Base-by-base conservation (phyloP, 2,888 invertebrate genomes). In the Aquatica leii region DNA sequence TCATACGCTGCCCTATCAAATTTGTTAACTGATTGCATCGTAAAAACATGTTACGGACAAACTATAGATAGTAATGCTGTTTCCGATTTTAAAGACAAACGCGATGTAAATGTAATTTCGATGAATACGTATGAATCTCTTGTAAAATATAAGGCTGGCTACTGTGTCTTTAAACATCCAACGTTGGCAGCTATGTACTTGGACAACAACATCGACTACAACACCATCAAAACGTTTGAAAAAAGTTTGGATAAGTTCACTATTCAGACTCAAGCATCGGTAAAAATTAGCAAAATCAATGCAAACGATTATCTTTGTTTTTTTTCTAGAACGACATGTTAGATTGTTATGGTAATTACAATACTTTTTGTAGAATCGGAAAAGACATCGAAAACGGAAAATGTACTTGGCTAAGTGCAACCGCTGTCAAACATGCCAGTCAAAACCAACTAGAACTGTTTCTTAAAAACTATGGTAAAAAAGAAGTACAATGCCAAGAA, bases 241-340 rank as follows among this genome's bases (percentile, higher is more conserved):
- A 6, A 46, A 1, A 46, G 17, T 1, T 18, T 46, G 17, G 17
- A 46, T 2, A 46, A 17, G 4, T 18, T 46, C 4, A 1, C 5
- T 20, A 11, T 20, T 14, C 8, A 18, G 2, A 2, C 18, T 9
- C 46, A 46, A 20, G 17, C 46, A 11, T 18, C 15, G n/a, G 46
- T 46, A 46, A 2, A 11, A 5, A n/a, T 12, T 15, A n/a, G n/a
- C n/a, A n/a, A n/a, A n/a, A n/a, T n/a, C n/a, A n/a, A n/a, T n/a
- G n/a, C n/a, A n/a, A n/a, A n/a, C n/a, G n/a, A n/a, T n/a, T n/a
- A n/a, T n/a, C n/a, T n/a, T n/a, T n/a, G n/a, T n/a, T n/a, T n/a
- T n/a, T n/a, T 18, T 46, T 17, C 4, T 17, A 46, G 46, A 46
- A 46, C 18, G 46, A 46, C 18, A 20, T 46, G 46, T 17, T 17